Percentiles rank a stretch among this genome's conserved stretches.
phyloP scores from a whole-genome alignment of 1,140 invertebrate genomes.

The Triops cancriformis region DNA sequence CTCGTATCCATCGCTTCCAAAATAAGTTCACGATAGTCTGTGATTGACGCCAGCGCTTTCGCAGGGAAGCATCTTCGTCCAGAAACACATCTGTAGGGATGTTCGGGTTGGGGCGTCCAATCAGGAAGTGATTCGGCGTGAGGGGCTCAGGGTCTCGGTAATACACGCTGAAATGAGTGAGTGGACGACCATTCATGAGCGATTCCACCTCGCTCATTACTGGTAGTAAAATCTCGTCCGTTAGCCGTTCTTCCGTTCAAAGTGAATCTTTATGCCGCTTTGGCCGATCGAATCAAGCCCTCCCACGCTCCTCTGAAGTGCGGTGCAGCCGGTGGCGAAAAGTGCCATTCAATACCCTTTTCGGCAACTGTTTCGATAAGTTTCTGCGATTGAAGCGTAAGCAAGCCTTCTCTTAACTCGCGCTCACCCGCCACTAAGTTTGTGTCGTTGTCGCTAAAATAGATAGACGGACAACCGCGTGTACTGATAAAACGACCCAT shows the following conservation, averaged over 20 bases:
- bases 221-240: slow-evolving; percentile 27
- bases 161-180: slow-evolving; percentile 27
- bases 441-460: slow-evolving; percentile 28
- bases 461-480: slow-evolving; percentile 19
- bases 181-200: slow-evolving; percentile 31
- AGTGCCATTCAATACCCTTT: slow-evolving; percentile 31
- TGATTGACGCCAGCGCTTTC: slow-evolving; percentile 24
- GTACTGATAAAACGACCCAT: slow-evolving; percentile 21
- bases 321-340: slow-evolving; percentile 30
- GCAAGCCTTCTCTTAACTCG: slow-evolving; percentile 14
- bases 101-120: slow-evolving; percentile 19
- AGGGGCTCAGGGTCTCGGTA: not conserved
- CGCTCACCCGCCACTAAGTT: slow-evolving; percentile 29
- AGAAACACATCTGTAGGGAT: not conserved
- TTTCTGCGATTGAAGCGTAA: not conserved
- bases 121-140: slow-evolving; percentile 24
- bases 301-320: slow-evolving; percentile 34
- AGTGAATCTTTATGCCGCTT: slow-evolving; percentile 21
- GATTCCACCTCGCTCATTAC: slow-evolving; percentile 29
- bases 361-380: not conserved
- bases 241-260: slow-evolving; percentile 17
- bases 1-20: slow-evolving; percentile 28
- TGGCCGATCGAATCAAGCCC: slow-evolving; percentile 29
- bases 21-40: slow-evolving; percentile 26
- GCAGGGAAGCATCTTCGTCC: not conserved